Conservation (phyloP, 2,797 vertebrate species). For the Miichthys miiuy region DNA sequence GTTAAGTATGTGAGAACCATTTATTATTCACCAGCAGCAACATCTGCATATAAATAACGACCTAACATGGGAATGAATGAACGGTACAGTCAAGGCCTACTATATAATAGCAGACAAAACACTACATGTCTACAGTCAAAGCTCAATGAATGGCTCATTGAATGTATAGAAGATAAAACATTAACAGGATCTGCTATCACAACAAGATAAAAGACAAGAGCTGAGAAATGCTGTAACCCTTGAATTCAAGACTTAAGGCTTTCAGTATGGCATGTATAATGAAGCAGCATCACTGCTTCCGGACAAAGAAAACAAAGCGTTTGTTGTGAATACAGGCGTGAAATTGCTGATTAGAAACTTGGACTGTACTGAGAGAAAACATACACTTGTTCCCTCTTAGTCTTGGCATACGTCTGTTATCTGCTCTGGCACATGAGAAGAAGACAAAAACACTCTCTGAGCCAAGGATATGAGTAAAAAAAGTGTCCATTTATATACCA, state of each 20-base stretch:
- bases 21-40: slow-evolving; percentile 7
- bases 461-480: slow-evolving; percentile 44
- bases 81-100: slow-evolving; percentile 12
- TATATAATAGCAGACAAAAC: slow-evolving; percentile 44
- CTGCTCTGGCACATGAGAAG: slow-evolving; percentile 54
- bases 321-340: slow-evolving; percentile 66
- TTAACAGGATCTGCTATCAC: slow-evolving; percentile 36
- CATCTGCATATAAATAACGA: slow-evolving; percentile 26
- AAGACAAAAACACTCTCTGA: slow-evolving; percentile 38
- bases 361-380: slow-evolving; percentile 68
- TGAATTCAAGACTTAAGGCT: slow-evolving; percentile 59
- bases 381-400: slow-evolving; percentile 61
- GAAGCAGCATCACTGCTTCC: slow-evolving; percentile 72
- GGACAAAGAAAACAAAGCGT: slow-evolving; percentile 67
- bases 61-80: slow-evolving; percentile 25
- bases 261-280: slow-evolving; percentile 68
- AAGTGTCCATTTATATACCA: slow-evolving; percentile 25
- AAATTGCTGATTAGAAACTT: slow-evolving; percentile 80
- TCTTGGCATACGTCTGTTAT: slow-evolving; percentile 65
- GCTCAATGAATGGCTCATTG: slow-evolving; percentile 10
- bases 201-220: slow-evolving; percentile 45
- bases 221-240: slow-evolving; percentile 56
- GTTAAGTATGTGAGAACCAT: slow-evolving; percentile 7
- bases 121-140: slow-evolving; percentile 47
- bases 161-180: slow-evolving; percentile 46